Percentiles rank a stretch among this genome's conserved stretches.
phyloP scores from a whole-genome alignment of 2,113 vertebrate species.

The Alouatta palliata region DNA sequence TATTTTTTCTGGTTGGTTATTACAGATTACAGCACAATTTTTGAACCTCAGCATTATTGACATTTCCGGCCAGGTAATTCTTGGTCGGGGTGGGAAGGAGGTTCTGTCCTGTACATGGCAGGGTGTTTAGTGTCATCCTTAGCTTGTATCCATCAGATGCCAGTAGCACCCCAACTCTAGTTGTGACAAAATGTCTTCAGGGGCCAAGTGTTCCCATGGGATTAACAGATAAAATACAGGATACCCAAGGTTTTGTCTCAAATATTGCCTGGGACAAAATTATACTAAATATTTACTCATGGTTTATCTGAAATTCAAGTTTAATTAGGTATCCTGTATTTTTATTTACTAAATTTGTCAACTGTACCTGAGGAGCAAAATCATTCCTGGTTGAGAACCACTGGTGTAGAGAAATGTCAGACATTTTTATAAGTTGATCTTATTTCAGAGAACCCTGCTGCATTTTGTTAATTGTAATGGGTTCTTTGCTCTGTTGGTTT shows the following conservation, averaged over 20 bases:
- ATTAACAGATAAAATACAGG: background rate
- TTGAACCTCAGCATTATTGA: rapidly evolving
- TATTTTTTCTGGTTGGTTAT: background rate
- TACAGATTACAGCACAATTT: background rate
- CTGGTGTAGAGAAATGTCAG: background rate
- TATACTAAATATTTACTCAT: background rate
- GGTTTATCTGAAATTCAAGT: background rate
- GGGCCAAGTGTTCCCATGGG: background rate
- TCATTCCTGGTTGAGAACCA: background rate
- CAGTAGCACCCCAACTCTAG: background rate
- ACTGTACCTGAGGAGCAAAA: background rate
- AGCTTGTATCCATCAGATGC: background rate
- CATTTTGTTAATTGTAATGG: background rate
- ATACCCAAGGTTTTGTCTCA: background rate
- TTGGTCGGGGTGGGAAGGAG: background rate
- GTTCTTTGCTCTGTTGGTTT: background rate
- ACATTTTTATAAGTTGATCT: background rate
- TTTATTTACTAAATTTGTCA: background rate
- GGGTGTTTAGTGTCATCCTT: background rate
- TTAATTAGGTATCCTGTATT: background rate
- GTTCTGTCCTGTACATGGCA: rapidly evolving
- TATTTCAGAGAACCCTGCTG: background rate
- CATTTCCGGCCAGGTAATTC: background rate
- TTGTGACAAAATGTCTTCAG: background rate
- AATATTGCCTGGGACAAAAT: background rate